These are phyloP conservation scores for Apeira syringaria DNA, from an alignment of 2,888 invertebrate species.

Conservation along the genomic window DNA sequence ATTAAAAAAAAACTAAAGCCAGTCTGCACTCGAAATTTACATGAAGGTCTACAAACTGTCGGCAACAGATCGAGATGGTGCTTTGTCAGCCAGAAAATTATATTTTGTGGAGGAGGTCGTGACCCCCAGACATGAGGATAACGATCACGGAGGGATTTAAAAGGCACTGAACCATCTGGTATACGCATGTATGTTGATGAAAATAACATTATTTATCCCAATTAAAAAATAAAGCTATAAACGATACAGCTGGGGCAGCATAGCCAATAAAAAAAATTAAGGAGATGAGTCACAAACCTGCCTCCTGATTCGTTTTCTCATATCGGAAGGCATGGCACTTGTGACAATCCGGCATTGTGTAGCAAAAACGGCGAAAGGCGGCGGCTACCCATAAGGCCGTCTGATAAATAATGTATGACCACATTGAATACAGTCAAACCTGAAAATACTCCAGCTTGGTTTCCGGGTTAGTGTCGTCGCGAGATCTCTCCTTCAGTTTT, in stretches of 20 bases:
- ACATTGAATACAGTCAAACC: slow-evolving; percentile 41
- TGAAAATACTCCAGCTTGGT: slow-evolving; percentile 66
- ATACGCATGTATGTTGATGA: too few species aligned
- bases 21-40: too few species aligned
- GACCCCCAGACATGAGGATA: too few species aligned
- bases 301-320: slow-evolving; percentile 2
- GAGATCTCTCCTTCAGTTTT: slow-evolving; percentile 45
- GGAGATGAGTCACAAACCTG: slow-evolving; percentile 18
- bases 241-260: neutral
- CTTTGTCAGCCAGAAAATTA: too few species aligned
- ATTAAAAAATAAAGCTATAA: neutral
- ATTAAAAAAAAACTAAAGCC: too few species aligned
- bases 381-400: slow-evolving; percentile 36
- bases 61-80: too few species aligned
- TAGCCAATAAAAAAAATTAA: neutral
- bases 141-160: too few species aligned
- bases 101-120: too few species aligned
- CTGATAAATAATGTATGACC: slow-evolving; percentile 33
- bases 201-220: neutral
- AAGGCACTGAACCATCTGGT: too few species aligned
- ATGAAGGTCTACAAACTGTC: too few species aligned
- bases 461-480: slow-evolving; percentile 62
- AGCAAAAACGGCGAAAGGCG: slow-evolving; percentile 26
- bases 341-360: slow-evolving; percentile 30
- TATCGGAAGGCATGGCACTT: slow-evolving; percentile 1